Evolutionary conservation across 30 jellyfish, hydroid and myxozoan genomes (phyloP).

Genomic region (Hydractinia echinata): DNA sequence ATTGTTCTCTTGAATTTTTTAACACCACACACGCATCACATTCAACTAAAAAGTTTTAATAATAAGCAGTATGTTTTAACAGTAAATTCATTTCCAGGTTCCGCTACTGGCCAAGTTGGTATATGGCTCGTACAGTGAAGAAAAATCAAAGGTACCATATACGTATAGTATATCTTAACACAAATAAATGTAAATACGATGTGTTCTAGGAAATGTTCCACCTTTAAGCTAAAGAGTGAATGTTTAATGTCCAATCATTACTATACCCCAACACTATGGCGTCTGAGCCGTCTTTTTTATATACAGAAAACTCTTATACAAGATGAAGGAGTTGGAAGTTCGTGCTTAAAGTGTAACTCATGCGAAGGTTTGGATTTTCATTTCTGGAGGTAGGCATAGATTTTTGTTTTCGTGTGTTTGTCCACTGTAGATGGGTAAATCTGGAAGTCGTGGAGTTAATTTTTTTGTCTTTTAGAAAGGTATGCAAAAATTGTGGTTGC

Average conservation of each 20-base stretch:
- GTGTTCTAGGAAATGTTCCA: background rate
- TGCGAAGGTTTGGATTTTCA: conserved; percentile 78
- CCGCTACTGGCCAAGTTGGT: conserved; percentile 1
- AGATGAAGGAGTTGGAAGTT: conserved; percentile 68
- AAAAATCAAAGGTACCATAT: background rate
- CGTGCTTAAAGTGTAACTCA: conserved; percentile 51
- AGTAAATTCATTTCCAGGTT: background rate
- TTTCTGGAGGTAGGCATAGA: conserved; percentile 70
- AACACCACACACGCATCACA: too few relatives aligned
- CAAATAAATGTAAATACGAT: background rate
- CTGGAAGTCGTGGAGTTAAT: background rate
- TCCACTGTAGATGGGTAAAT: background rate
- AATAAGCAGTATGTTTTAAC: too few relatives aligned
- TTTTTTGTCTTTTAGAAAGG: conserved; percentile 41
- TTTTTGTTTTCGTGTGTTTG: background rate
- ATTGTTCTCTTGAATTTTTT: too few relatives aligned
- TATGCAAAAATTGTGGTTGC: conserved; percentile 89
- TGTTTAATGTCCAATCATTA: background rate
- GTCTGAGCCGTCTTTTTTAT: background rate
- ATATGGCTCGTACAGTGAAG: conserved; percentile 1
- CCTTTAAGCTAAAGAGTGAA: background rate
- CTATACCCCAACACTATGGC: background rate
- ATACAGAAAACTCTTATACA: conserved; percentile 47
- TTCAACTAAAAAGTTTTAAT: too few relatives aligned
- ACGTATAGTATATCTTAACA: background rate